Evolutionary conservation across 2,113 vertebrate genomes (phyloP).

Genomic region (Labeo catla): DNA sequence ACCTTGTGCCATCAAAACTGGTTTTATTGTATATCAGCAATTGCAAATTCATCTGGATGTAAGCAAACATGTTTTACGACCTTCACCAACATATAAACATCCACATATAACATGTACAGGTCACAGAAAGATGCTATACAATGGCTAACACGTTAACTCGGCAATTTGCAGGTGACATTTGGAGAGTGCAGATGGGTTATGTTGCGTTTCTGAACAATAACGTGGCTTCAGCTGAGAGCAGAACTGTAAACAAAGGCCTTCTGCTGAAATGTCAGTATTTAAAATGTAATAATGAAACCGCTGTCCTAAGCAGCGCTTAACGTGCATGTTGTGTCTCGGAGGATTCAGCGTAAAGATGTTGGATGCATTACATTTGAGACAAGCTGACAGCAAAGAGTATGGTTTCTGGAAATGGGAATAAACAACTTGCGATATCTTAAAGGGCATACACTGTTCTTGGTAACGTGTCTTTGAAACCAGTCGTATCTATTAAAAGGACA

Average conservation of each 20-base stretch:
- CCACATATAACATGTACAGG: background rate
- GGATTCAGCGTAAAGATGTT: background rate
- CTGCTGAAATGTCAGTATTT: slow-evolving; percentile 30
- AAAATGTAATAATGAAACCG: slow-evolving; percentile 15
- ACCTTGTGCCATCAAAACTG: background rate
- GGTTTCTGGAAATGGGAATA: background rate
- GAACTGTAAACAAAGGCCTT: slow-evolving; percentile 17
- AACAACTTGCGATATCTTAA: background rate
- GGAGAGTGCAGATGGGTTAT: background rate
- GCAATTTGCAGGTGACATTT: slow-evolving; percentile 37
- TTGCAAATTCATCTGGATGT: slow-evolving; percentile 53
- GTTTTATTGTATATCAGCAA: slow-evolving; percentile 57
- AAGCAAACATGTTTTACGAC: slow-evolving; percentile 12
- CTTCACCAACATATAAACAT: slow-evolving; percentile 4
- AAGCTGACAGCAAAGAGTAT: background rate
- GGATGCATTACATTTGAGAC: background rate
- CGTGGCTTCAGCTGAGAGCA: background rate
- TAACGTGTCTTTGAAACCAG: background rate
- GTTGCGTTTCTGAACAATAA: slow-evolving; percentile 4
- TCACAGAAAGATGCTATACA: background rate
- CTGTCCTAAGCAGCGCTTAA: background rate
- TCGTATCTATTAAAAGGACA: background rate
- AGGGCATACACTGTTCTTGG: background rate
- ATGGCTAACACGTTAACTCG: background rate
- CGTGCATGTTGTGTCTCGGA: background rate